Conservation (phyloP, 35 echinoderm and acorn worm species). For the Amphiura filiformis region DNA sequence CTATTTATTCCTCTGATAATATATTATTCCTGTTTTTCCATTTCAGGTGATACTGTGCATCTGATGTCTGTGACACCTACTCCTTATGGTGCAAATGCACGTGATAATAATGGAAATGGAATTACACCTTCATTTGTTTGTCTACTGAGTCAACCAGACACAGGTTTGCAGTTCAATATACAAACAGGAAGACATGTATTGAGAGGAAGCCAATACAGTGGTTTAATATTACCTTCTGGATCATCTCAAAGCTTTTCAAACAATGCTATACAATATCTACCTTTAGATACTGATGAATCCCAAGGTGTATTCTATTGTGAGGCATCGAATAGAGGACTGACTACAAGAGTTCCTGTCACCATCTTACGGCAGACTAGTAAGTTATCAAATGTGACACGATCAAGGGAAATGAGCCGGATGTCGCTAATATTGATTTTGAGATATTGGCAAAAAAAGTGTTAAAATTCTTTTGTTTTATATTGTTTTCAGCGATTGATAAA, state of each 20-base stretch:
- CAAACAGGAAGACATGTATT: background rate
- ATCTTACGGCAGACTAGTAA: background rate
- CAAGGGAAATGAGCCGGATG: too few relatives aligned
- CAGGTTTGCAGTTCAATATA: background rate
- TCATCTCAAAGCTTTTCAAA: too few relatives aligned
- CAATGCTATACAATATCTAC: background rate
- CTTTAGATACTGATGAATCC: background rate
- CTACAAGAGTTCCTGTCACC: constrained; percentile 15
- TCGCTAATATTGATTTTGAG: too few relatives aligned
- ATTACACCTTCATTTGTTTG: background rate
- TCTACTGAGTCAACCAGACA: constrained; percentile 23
- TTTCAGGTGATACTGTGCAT: constrained; percentile 5
- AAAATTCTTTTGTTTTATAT: too few relatives aligned
- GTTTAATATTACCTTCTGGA: background rate
- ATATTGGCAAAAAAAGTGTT: too few relatives aligned
- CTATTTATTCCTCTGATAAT: too few relatives aligned
- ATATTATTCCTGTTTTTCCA: too few relatives aligned
- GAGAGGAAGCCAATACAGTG: background rate
- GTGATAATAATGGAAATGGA: too few relatives aligned
- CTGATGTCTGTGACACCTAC: constrained; percentile 19
- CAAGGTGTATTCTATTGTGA: constrained; percentile 21
- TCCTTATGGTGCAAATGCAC: background rate
- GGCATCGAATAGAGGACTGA: constrained; percentile 6
- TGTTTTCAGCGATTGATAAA: too few relatives aligned
- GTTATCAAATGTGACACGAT: too few relatives aligned